These are phyloP conservation scores for Ips nitidus DNA, from an alignment of 1,140 invertebrate species.

Conservation along the genomic window DNA sequence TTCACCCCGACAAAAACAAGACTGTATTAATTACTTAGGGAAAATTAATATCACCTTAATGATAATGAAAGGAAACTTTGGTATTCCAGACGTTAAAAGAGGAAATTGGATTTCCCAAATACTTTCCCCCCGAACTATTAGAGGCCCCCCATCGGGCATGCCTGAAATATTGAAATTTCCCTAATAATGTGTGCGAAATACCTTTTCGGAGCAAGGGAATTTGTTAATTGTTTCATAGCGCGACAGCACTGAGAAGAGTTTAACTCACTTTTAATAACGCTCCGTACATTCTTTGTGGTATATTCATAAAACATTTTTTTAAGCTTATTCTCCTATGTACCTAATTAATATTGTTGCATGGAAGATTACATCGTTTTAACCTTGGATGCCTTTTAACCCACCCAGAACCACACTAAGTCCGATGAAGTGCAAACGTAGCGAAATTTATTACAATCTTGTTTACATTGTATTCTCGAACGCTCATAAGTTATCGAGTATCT, in stretches of 20 bases:
- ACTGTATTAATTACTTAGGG: background rate
- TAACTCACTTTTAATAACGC: background rate
- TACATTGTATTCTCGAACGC: too few relatives aligned
- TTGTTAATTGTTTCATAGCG: constrained; percentile 23
- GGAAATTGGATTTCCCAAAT: constrained; percentile 13
- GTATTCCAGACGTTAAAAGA: constrained; percentile 9
- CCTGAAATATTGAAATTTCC: constrained; percentile 33
- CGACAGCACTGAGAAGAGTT: background rate
- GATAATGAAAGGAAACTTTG: background rate
- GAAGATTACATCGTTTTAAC: too few relatives aligned
- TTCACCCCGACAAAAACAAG: too few relatives aligned
- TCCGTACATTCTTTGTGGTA: too few relatives aligned
- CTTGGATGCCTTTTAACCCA: too few relatives aligned
- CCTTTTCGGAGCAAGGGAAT: constrained; percentile 19
- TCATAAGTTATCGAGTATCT: too few relatives aligned
- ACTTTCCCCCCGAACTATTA: background rate
- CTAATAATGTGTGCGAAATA: constrained; percentile 18
- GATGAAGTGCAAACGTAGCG: too few relatives aligned
- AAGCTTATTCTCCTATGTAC: too few relatives aligned
- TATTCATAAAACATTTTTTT: too few relatives aligned
- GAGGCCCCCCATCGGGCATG: constrained; percentile 5
- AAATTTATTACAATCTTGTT: too few relatives aligned
- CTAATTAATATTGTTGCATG: too few relatives aligned
- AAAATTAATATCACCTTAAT: constrained; percentile 3
- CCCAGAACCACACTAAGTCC: too few relatives aligned